These are phyloP conservation scores for Dryocosmus kuriphilus DNA, from an alignment of 2,888 invertebrate species.

Conservation along the genomic window DNA sequence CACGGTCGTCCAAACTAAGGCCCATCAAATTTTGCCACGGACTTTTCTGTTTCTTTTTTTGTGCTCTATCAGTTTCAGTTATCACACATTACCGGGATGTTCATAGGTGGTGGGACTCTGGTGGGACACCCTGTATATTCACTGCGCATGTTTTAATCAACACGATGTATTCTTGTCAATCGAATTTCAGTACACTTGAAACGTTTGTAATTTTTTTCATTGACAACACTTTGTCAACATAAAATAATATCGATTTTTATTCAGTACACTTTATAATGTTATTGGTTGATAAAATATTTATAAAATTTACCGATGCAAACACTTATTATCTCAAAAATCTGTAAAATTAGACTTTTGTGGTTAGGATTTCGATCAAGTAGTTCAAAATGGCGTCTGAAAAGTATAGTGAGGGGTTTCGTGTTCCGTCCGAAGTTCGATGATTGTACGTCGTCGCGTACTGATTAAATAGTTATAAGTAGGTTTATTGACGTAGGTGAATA, in stretches of 20 bases:
- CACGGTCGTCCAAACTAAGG: no score
- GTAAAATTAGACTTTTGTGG: neutral
- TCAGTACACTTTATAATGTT: neutral
- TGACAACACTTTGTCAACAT: neutral
- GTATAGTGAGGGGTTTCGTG: neutral
- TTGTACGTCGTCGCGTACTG: neutral
- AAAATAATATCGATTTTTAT: neutral
- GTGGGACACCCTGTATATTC: no score
- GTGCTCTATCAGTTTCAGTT: no score
- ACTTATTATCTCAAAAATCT: neutral
- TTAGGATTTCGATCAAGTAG: neutral
- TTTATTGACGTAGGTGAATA: neutral
- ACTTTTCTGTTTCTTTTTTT: no score
- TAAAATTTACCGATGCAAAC: neutral
- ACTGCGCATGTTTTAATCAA: no score
- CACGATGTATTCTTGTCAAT: no score
- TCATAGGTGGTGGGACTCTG: no score
- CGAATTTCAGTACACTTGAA: no score
- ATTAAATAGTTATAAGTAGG: neutral
- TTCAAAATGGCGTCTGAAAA: constrained; percentile 25
- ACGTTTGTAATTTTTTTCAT: no score
- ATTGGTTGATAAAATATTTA: neutral
- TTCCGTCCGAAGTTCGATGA: constrained; percentile 7
- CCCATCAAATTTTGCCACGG: no score
- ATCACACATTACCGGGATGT: no score